A percentile compares a stretch with the other conserved stretches of the same genome.
These are phyloP conservation scores for Tigriopus japonicus DNA, from an alignment of 1,140 invertebrate species.

Conservation along the genomic window DNA sequence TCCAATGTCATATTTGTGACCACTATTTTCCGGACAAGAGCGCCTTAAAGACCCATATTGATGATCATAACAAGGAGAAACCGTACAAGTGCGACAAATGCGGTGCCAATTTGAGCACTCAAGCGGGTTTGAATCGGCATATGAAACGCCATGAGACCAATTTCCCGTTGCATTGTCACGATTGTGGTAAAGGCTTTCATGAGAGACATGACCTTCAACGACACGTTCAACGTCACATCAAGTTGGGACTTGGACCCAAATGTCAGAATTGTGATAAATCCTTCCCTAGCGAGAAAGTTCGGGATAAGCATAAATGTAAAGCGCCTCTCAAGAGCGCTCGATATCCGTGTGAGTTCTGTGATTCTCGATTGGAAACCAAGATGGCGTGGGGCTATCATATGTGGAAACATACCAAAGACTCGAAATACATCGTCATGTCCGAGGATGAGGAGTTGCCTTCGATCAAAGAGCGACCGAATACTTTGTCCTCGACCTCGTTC, in stretches of 20 bases:
- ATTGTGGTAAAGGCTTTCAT: neutral
- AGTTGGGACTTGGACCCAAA: neutral
- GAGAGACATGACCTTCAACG: slow-evolving; percentile 1
- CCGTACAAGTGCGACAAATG: slow-evolving; percentile 4
- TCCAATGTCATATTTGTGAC: neutral
- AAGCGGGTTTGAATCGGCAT: neutral
- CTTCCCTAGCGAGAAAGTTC: neutral
- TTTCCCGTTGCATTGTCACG: neutral
- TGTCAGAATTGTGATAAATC: slow-evolving; percentile 1
- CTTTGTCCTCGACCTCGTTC: no score
- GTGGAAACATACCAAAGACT: slow-evolving; percentile 10
- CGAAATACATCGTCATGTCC: neutral
- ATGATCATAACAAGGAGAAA: slow-evolving; percentile 3
- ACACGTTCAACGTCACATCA: neutral
- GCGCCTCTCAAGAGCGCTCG: neutral
- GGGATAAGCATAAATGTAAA: neutral
- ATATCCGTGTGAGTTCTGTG: slow-evolving; percentile 2
- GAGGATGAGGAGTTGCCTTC: neutral
- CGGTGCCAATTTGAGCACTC: neutral
- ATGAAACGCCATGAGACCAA: neutral
- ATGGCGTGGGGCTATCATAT: slow-evolving; percentile 9
- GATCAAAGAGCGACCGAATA: no score
- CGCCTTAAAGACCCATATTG: neutral
- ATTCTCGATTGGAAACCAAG: neutral
- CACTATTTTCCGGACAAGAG: neutral